Evolutionary conservation across 1,140 invertebrate species (phyloP).

Genomic region (Pseudomyrmex dendroicus): DNA sequence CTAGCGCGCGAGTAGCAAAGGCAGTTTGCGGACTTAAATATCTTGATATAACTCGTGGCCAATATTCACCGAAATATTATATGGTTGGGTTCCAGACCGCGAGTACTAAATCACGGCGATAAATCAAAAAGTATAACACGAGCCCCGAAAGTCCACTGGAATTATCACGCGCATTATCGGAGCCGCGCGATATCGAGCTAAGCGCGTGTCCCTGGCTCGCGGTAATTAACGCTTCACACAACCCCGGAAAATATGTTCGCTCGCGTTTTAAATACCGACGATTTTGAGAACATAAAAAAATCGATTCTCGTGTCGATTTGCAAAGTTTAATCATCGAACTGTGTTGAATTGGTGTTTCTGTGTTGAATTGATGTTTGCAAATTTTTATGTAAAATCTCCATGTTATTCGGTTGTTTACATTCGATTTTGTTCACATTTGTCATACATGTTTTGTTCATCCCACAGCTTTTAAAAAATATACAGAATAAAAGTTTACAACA

Average conservation of each 20-base stretch:
- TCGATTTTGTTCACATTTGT: too few species aligned
- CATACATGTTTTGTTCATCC: too few species aligned
- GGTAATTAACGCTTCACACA: neutral
- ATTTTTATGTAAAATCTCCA: too few species aligned
- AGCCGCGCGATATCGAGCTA: neutral
- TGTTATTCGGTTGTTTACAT: too few species aligned
- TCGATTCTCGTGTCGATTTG: too few species aligned
- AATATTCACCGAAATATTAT: conserved; percentile 57
- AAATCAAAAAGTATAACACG: conserved; percentile 38
- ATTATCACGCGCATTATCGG: conserved; percentile 47
- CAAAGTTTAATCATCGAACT: too few species aligned
- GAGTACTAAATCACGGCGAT: conserved; percentile 35
- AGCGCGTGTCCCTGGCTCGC: neutral
- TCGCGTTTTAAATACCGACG: neutral
- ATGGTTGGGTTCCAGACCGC: neutral
- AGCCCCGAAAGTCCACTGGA: neutral
- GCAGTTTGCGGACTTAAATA: conserved; percentile 42
- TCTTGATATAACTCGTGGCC: conserved; percentile 38
- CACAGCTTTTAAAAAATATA: too few species aligned
- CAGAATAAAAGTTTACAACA: too few species aligned
- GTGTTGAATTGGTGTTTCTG: too few species aligned
- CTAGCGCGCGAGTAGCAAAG: conserved; percentile 5
- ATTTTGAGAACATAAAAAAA: too few species aligned
- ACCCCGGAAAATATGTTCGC: neutral
- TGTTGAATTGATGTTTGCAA: too few species aligned